phyloP scores from a whole-genome alignment of 2,797 vertebrate species.

The Poeciliopsis infans region DNA sequence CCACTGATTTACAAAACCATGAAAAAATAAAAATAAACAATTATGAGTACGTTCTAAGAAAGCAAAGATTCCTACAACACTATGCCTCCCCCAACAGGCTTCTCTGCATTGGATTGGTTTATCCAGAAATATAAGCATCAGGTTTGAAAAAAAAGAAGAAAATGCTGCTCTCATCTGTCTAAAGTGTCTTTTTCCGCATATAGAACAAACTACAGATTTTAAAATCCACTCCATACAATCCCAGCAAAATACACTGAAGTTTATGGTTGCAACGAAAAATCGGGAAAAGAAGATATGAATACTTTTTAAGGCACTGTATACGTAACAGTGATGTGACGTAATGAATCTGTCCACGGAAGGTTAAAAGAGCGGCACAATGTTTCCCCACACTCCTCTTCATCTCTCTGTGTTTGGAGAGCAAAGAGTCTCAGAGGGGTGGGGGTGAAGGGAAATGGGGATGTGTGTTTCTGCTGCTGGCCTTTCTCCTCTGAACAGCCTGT shows the following conservation, averaged over 20 bases:
- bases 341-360: constrained; percentile 32
- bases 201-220: background rate
- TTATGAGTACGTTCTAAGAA: background rate
- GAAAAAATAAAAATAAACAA: background rate
- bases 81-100: background rate
- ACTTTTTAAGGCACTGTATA: constrained; percentile 1
- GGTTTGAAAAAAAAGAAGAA: background rate
- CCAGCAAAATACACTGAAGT: background rate
- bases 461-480: constrained; percentile 54
- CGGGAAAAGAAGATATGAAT: background rate
- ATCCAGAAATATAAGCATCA: background rate
- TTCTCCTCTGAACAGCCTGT: constrained; percentile 53
- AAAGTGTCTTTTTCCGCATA: background rate
- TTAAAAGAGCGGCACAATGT: constrained; percentile 50
- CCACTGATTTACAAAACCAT: background rate
- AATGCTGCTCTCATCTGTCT: background rate
- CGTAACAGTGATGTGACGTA: constrained; percentile 37
- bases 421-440: constrained; percentile 33
- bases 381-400: constrained; percentile 26
- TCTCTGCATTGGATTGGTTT: background rate
- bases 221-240: background rate
- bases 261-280: background rate
- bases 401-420: constrained; percentile 25
- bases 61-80: background rate
- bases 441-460: constrained; percentile 39